Evolutionary conservation across 2,113 vertebrate genomes (phyloP).

Genomic region (Hyperoodon ampullatus): DNA sequence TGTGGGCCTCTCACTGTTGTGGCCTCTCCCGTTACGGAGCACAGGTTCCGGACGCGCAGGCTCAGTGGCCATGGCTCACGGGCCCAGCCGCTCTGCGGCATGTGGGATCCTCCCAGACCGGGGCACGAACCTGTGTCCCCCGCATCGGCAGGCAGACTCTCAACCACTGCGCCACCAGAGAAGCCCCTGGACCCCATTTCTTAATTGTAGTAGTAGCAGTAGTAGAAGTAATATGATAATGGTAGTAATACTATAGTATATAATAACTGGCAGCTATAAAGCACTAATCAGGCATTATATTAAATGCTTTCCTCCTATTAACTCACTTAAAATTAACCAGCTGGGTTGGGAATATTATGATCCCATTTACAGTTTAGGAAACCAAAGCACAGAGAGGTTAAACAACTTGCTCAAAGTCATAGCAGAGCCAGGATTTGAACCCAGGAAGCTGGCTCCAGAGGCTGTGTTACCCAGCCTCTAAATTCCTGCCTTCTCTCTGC

Average conservation of each 20-base stretch:
- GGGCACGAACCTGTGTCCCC: too few relatives aligned
- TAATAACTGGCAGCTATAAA: background rate
- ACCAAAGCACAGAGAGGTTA: background rate
- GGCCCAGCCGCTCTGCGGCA: too few relatives aligned
- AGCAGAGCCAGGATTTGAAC: background rate
- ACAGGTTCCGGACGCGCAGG: too few relatives aligned
- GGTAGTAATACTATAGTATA: background rate
- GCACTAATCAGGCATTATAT: background rate
- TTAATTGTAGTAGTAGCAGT: background rate
- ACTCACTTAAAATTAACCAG: background rate
- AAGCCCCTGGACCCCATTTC: background rate
- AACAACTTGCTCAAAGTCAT: background rate
- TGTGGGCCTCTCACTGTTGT: too few relatives aligned
- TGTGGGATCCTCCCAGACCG: too few relatives aligned
- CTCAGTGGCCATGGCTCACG: too few relatives aligned
- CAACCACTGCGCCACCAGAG: too few relatives aligned
- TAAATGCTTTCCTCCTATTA: background rate
- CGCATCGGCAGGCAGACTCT: too few relatives aligned
- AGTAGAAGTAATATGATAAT: too few relatives aligned
- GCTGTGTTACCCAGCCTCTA: background rate
- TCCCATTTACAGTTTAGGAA: background rate
- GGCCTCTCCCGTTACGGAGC: too few relatives aligned
- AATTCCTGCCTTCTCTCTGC: slow-evolving; percentile 39
- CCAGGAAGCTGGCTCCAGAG: background rate
- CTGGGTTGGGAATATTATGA: background rate